phyloP scores from a whole-genome alignment of 2,888 invertebrate species.

The Apotomis betuletana region DNA sequence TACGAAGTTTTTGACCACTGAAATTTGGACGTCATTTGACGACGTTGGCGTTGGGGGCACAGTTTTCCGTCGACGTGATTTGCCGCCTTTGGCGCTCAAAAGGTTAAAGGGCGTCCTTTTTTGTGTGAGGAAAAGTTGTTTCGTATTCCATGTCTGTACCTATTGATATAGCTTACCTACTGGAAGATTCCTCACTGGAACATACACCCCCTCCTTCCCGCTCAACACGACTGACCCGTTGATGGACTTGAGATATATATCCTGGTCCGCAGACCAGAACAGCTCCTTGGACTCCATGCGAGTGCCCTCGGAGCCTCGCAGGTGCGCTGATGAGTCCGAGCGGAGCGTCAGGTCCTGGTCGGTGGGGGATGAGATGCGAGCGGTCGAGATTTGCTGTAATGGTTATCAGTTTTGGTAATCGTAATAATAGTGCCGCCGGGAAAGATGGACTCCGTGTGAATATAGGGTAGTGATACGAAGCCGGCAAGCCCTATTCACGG shows the following conservation, averaged over 20 bases:
- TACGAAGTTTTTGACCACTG: no score
- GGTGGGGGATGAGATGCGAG: slow-evolving; percentile 89
- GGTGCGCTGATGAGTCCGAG: slow-evolving; percentile 86
- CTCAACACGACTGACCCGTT: slow-evolving; percentile 89
- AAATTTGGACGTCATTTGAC: no score
- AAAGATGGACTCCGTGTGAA: no score
- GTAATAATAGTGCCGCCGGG: no score
- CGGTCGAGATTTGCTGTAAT: slow-evolving; percentile 85
- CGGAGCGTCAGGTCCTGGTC: slow-evolving; percentile 86
- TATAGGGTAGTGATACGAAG: no score
- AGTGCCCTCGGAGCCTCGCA: slow-evolving; percentile 92
- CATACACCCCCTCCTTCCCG: slow-evolving; percentile 87
- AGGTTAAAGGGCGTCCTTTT: no score
- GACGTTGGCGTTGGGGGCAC: no score
- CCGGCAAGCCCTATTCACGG: no score
- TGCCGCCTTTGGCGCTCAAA: no score
- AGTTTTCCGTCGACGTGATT: no score
- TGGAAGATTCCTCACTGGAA: slow-evolving; percentile 89
- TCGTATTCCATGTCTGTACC: neutral
- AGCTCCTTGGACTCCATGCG: slow-evolving; percentile 88
- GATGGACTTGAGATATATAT: slow-evolving; percentile 88
- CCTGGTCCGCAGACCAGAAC: slow-evolving; percentile 90
- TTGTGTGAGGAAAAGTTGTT: no score
- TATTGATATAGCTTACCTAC: slow-evolving; percentile 55
- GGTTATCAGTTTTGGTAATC: neutral